Conservation (phyloP, 1,140 invertebrate genomes). For the Batillaria attramentaria region DNA sequence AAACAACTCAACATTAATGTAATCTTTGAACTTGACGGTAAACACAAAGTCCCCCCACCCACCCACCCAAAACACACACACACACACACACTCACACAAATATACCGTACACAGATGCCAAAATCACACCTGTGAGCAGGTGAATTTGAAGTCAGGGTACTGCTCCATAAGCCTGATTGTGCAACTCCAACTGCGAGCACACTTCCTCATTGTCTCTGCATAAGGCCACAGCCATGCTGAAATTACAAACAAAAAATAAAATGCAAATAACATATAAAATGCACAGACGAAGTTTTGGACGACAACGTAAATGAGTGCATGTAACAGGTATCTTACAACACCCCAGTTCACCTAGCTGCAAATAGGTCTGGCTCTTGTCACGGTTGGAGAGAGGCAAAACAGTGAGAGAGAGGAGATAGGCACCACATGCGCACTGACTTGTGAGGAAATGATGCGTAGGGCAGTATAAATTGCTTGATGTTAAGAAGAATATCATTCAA, state of each 20-base stretch:
- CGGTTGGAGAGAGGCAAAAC: too few relatives aligned
- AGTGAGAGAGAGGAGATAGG: too few relatives aligned
- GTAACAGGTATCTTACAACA: background rate
- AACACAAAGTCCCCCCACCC: background rate
- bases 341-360: background rate
- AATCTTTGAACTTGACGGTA: background rate
- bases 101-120: background rate
- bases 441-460: too few relatives aligned
- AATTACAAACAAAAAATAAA: conserved; percentile 23
- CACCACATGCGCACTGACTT: too few relatives aligned
- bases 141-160: conserved; percentile 74
- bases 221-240: conserved; percentile 77
- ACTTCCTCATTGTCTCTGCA: conserved; percentile 76
- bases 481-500: too few relatives aligned
- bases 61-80: too few relatives aligned
- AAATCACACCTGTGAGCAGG: conserved; percentile 76
- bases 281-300: background rate
- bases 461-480: too few relatives aligned
- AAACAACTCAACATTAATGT: background rate
- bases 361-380: background rate
- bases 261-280: conserved; percentile 14
- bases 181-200: conserved; percentile 74
- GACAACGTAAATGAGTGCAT: too few relatives aligned
- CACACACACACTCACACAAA: too few relatives aligned
- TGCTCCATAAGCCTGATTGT: conserved; percentile 74